Base-by-base conservation (phyloP, 1,140 invertebrate species). In the Drosophila kanapiae region DNA sequence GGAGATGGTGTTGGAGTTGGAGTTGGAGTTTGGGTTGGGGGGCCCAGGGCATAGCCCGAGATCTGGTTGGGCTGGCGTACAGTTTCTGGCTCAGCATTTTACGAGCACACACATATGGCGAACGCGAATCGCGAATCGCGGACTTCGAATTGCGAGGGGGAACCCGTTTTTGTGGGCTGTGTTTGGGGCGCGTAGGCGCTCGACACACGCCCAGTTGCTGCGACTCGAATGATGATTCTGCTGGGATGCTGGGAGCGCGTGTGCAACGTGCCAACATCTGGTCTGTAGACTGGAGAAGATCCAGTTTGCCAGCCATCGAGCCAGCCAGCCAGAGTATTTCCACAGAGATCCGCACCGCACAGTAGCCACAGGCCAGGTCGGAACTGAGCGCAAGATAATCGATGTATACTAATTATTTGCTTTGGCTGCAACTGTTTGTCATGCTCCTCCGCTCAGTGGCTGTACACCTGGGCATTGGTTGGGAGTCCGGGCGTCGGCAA, bases 321-420 rank as follows among this genome's bases (percentile, higher is more conserved):
- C 23, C 47, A 31, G 16, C 9, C 31, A 43, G 40, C 7, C 45
- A 40, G 29, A 18, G 35, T 37, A 31, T 33, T 16, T 10, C 6
- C 18, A 18, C 47, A 31, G 35, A 49, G 16, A 38, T 38, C 60
- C 31, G 47, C 67, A 29, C 29, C 42, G 68, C 75, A 82, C 81
- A 83, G 80, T 83, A 83, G 80, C 80, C 75, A 61, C 63, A 58
- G 74, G 69, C 80, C 82, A 76, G 80, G 69, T 43, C 29, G 60
- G 18, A 35, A 49, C 65, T 61, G 69, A 67, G 78, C 75, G 85
- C 75, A 90, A 90, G 85, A 90, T 90, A 90, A 90, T 90, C 85
- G 85, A 90, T 90, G 85, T 90, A 90, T 90, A 90, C 85, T 90
- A 90, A 90, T 90, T 90, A 90, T 90, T 90, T 90, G 85, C 85